Base-by-base conservation (phyloP, 2,797 vertebrate genomes). In the Gadopsis marmoratus region DNA sequence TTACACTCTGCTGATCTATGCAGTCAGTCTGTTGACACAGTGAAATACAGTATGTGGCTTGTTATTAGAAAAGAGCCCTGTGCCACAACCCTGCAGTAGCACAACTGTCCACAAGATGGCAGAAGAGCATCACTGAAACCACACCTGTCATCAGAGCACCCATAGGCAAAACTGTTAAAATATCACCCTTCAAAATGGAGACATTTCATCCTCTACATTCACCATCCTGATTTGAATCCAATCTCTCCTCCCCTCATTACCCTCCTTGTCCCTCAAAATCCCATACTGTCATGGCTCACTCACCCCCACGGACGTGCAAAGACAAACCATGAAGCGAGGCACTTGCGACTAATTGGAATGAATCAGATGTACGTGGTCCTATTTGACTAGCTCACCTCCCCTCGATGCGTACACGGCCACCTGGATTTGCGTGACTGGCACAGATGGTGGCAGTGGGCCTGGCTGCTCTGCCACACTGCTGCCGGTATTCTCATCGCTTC, bases 371-470 rank as follows among this genome's bases (percentile, higher is more conserved):
- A 59, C 23, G 59, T 45, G 74, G 58, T 26, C 56, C 70, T 73
- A 21, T 84, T 89, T 84, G 78, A 83, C 54, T 56, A 31, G 74
- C 69, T 81, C 83, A 17, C 76, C 71, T 65, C 17, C 35, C 63
- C 29, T 67, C 16, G 19, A 54, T 13, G 73, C 56, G 63, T 71
- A 35, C 26, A 21, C 33, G 17, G n/a, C 82, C 86, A 75, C 90
- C 89, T 87, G 76, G 76, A 76, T 78, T 59, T 66, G 85, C 39
- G 55, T 82, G 88, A 88, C 79, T 74, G 67, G 60, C 89, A 84
- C 94, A 95, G 93, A 94, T 93, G 93, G 86, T 33, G 1, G 39
- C 58, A 17, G 77, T 45, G 81, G 63, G 90, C 88, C 74, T 84
- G 84, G 76, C 76, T 84, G 89, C 87, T 81, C 79, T 43, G 56